These are phyloP conservation scores for Eublepharis macularius DNA, from an alignment of 2,113 vertebrate genomes.

Conservation along the genomic window DNA sequence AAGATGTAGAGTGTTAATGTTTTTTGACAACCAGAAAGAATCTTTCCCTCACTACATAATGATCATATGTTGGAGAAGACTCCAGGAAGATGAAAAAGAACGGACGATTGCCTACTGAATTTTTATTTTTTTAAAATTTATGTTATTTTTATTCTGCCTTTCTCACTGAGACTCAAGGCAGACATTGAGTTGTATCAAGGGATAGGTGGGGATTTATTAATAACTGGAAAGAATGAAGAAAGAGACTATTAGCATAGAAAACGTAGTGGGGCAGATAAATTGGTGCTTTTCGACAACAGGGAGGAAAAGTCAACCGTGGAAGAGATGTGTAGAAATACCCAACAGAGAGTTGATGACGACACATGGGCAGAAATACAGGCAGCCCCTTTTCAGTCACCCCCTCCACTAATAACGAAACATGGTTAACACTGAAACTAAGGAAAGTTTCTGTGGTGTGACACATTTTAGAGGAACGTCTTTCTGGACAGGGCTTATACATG, in stretches of 20 bases:
- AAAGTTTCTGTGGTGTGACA: neutral
- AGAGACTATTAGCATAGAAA: neutral
- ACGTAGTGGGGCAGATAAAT: too few species aligned
- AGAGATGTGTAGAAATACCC: neutral
- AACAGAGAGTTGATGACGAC: neutral
- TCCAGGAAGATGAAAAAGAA: too few species aligned
- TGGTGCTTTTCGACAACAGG: too few species aligned
- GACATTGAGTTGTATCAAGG: neutral
- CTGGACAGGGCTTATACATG: neutral
- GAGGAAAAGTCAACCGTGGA: too few species aligned
- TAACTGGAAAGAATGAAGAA: too few species aligned
- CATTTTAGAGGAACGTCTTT: neutral
- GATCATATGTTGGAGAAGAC: too few species aligned
- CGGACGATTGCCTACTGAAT: too few species aligned
- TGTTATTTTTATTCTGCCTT: too few species aligned
- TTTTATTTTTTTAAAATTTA: too few species aligned
- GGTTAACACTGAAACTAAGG: neutral
- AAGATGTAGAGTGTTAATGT: neutral
- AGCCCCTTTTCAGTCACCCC: neutral
- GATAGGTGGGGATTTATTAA: too few species aligned
- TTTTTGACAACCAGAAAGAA: too few species aligned
- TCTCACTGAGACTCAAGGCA: neutral
- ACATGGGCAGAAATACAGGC: neutral
- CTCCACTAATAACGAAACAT: neutral
- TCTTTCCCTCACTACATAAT: too few species aligned